phyloP scores from a whole-genome alignment of 2,888 invertebrate genomes.

The Polietes domitor region DNA sequence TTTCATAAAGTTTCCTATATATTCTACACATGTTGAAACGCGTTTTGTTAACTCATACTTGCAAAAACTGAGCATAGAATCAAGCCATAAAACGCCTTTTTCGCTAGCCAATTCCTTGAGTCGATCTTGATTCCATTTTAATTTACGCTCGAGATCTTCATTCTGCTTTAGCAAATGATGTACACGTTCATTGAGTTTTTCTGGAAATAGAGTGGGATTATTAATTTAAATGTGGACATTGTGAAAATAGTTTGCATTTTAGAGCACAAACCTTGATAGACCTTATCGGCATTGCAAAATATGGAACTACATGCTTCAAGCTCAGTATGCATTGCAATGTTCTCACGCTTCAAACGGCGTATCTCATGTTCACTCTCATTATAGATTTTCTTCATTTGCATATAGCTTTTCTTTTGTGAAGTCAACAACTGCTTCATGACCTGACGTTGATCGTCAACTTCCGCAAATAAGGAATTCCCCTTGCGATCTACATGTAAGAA shows the following conservation, averaged over 20 bases:
- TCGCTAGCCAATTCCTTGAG: conserved; percentile 75
- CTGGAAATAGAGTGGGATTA: conserved; percentile 68
- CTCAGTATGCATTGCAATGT: conserved; percentile 79
- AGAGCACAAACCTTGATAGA: conserved; percentile 75
- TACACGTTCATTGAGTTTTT: conserved; percentile 78
- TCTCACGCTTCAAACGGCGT: conserved; percentile 78
- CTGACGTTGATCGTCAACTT: conserved; percentile 85
- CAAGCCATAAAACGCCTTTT: conserved; percentile 78
- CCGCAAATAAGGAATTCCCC: conserved; percentile 85
- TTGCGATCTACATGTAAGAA: conserved; percentile 82
- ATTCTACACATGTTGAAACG: conserved; percentile 41
- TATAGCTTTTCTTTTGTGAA: conserved; percentile 84
- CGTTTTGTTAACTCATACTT: conserved; percentile 75
- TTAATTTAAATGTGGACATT: too few species aligned
- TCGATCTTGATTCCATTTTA: conserved; percentile 75
- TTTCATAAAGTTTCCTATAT: conserved; percentile 43
- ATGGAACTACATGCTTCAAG: conserved; percentile 78
- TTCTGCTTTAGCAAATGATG: conserved; percentile 75
- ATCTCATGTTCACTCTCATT: conserved; percentile 79
- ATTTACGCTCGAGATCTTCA: conserved; percentile 75
- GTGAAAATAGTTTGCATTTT: too few species aligned
- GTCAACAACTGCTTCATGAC: conserved; percentile 84
- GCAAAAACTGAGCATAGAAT: conserved; percentile 80
- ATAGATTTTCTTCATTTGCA: conserved; percentile 80
- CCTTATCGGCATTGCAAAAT: conserved; percentile 79